A percentile compares a stretch with the other conserved stretches of the same genome.
phyloP scores from a whole-genome alignment of 2,113 vertebrate genomes.

The Sula dactylatra region DNA sequence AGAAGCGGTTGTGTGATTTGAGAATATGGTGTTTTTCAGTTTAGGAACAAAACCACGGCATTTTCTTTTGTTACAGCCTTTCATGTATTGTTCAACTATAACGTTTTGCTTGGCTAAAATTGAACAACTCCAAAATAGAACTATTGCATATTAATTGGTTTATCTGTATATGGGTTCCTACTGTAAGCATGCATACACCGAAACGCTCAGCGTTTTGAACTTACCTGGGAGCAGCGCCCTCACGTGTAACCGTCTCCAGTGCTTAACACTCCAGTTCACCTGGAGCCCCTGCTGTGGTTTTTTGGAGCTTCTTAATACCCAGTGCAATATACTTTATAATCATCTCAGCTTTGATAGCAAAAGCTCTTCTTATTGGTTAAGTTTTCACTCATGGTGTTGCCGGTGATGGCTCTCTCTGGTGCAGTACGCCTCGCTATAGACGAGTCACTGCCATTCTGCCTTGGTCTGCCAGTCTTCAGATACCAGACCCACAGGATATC shows the following conservation, averaged over 20 bases:
- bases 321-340: not conserved
- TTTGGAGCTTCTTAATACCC: not conserved
- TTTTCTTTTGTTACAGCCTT: not conserved
- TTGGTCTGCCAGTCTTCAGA: not conserved
- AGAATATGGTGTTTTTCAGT: not conserved
- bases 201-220: not conserved
- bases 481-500: not conserved
- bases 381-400: not conserved
- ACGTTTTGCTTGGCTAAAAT: not conserved
- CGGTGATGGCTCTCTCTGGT: not conserved
- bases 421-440: not conserved
- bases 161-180: not conserved
- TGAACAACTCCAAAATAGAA: not conserved
- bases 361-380: not conserved
- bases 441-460: not conserved
- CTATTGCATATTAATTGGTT: not conserved
- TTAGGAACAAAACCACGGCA: not conserved
- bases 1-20: not conserved
- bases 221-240: accelerated
- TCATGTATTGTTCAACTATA: not conserved
- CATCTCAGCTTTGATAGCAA: not conserved
- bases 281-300: not conserved
- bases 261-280: not conserved
- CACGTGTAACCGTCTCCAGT: accelerated
- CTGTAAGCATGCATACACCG: accelerated